A percentile compares a stretch with the other conserved stretches of the same genome.
phyloP scores from a whole-genome alignment of 2,113 vertebrate genomes.

The Nycticebus coucang region DNA sequence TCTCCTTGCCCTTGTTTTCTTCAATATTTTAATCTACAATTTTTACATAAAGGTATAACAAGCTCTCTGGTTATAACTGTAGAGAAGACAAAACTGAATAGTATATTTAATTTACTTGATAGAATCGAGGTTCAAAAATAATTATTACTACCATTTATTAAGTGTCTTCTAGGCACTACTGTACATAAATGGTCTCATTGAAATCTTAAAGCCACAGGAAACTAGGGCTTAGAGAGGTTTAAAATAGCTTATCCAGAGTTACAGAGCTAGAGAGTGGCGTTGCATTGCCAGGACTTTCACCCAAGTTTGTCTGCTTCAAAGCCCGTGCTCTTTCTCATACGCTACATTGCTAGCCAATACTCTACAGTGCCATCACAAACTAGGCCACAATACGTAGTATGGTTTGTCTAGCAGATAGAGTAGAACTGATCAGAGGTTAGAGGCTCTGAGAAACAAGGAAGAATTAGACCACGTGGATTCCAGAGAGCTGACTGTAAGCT shows the following conservation, averaged over 20 bases:
- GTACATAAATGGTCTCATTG: neutral
- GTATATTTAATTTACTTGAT: conserved; percentile 7
- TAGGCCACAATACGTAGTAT: conserved; percentile 1
- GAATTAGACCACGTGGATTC: neutral
- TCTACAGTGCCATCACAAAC: conserved; percentile 44
- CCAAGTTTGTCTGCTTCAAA: conserved; percentile 38
- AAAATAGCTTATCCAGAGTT: conserved; percentile 37
- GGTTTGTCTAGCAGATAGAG: conserved; percentile 16
- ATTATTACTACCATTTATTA: conserved; percentile 1
- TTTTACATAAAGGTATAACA: conserved; percentile 49
- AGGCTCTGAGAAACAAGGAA: conserved; percentile 32
- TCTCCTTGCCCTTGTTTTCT: neutral
- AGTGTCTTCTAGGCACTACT: conserved; percentile 14
- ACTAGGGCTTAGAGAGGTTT: conserved; percentile 17
- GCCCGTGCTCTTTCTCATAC: neutral
- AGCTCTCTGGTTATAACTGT: neutral
- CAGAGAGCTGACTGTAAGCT: neutral
- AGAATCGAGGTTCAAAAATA: conserved; percentile 58
- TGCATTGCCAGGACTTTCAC: conserved; percentile 19
- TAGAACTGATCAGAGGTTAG: conserved; percentile 12
- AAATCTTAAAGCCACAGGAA: conserved; percentile 50
- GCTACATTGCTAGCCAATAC: neutral
- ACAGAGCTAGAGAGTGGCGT: conserved; percentile 17
- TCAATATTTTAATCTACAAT: conserved; percentile 43
- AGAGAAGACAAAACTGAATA: conserved; percentile 46